Evolutionary conservation across 2,797 vertebrate genomes (phyloP).

Genomic region (Urosaurus nigricauda): DNA sequence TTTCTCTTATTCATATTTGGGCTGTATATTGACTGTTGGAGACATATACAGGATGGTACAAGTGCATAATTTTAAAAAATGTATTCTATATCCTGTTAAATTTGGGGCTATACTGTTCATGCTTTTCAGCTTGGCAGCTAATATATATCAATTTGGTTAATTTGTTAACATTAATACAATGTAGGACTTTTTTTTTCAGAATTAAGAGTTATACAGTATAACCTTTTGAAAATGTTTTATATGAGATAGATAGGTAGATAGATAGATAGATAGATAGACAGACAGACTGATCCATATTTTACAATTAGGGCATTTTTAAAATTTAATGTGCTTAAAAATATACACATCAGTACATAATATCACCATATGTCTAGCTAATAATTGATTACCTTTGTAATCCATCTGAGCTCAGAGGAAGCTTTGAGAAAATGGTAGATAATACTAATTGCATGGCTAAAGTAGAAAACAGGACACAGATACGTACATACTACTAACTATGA

Average conservation of each 20-base stretch:
- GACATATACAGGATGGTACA: neutral
- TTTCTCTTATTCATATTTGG: neutral
- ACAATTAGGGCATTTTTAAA: neutral
- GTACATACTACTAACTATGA: too few relatives aligned
- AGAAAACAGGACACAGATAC: too few relatives aligned
- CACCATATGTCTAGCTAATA: neutral
- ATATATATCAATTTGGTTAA: too few relatives aligned
- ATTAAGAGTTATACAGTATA: neutral
- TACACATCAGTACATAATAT: neutral
- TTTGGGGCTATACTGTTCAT: neutral
- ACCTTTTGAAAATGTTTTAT: neutral
- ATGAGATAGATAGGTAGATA: neutral
- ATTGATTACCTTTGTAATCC: neutral
- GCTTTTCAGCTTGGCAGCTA: neutral
- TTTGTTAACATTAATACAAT: neutral
- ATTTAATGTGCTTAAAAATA: neutral
- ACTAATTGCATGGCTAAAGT: neutral
- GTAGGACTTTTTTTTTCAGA: neutral
- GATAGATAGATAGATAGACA: neutral
- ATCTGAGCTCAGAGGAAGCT: neutral
- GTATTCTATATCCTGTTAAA: neutral
- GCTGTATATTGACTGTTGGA: neutral
- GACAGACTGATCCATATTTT: neutral
- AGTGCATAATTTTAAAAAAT: neutral
- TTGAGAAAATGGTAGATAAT: neutral